Conservation (phyloP, 2,888 invertebrate genomes). For the Drosophila parthenogenetica region DNA sequence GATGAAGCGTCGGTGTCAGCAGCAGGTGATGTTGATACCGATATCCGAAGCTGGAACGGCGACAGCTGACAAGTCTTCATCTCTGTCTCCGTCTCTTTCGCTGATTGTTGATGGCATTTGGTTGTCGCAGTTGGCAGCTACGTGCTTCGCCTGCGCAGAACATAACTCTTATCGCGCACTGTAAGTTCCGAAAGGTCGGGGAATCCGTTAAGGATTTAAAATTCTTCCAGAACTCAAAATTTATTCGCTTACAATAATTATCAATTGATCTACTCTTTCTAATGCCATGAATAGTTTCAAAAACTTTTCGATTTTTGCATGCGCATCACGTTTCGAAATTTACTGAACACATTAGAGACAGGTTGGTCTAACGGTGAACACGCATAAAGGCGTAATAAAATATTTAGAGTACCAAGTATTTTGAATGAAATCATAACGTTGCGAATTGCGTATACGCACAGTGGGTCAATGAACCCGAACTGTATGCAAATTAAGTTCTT, state of each 20-base stretch:
- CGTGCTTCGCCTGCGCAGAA: constrained; percentile 67
- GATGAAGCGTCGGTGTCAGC: constrained; percentile 68
- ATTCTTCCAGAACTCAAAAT: not conserved
- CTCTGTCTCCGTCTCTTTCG: constrained; percentile 28
- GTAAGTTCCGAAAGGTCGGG: constrained; percentile 64
- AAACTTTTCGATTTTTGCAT: constrained; percentile 22
- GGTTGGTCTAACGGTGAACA: constrained; percentile 66
- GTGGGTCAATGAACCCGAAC: constrained; percentile 67
- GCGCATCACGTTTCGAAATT: constrained; percentile 68
- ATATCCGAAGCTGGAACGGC: constrained; percentile 43
- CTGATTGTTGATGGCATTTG: constrained; percentile 58
- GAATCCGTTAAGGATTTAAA: constrained; percentile 38
- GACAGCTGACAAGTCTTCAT: constrained; percentile 26
- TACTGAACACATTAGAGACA: constrained; percentile 26
- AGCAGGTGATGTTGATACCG: constrained; percentile 65
- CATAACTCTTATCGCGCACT: constrained; percentile 43
- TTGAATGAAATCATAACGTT: constrained; percentile 58
- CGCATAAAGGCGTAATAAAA: constrained; percentile 62
- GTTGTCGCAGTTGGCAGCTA: constrained; percentile 57
- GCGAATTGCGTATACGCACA: constrained; percentile 50
- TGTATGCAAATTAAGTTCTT: not conserved
- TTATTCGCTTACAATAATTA: not conserved
- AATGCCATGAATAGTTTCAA: constrained; percentile 4
- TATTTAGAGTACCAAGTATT: constrained; percentile 57
- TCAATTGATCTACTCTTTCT: not conserved